Percentiles rank a stretch among this genome's conserved stretches.
phyloP scores from a whole-genome alignment of 2,113 vertebrate species.

The Microcebus tavaratra region DNA sequence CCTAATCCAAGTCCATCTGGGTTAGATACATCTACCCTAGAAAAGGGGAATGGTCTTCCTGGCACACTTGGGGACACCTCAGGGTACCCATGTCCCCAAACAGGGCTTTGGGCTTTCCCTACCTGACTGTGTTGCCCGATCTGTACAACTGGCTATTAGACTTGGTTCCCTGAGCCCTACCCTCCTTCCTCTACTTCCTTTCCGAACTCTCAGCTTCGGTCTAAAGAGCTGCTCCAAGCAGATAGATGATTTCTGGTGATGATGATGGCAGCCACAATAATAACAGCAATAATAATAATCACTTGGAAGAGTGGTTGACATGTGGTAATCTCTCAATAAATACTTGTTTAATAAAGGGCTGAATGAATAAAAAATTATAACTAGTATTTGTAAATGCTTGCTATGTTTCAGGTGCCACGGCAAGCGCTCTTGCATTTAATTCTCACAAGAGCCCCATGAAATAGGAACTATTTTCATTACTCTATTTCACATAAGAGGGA shows the following conservation, averaged over 20 bases:
- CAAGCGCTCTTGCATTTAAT: neutral
- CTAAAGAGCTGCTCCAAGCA: neutral
- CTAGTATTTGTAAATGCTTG: neutral
- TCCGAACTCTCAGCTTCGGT: neutral
- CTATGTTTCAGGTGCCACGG: neutral
- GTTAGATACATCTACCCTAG: neutral
- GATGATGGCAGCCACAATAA: neutral
- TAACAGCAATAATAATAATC: neutral
- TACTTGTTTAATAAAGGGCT: neutral
- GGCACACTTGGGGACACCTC: neutral
- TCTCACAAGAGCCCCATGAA: neutral
- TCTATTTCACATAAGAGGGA: neutral
- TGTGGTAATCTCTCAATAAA: neutral
- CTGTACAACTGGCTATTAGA: neutral
- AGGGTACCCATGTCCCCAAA: neutral
- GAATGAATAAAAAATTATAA: neutral
- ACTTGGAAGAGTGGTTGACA: neutral
- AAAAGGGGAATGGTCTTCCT: neutral
- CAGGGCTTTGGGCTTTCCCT: neutral
- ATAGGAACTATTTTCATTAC: neutral
- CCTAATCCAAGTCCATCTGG: no score
- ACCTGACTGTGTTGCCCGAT: rapidly evolving
- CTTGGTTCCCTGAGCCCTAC: neutral
- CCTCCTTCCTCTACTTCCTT: neutral
- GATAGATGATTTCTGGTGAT: neutral